Conservation (phyloP, 2,888 invertebrate genomes). For the Microplitis manilae region DNA sequence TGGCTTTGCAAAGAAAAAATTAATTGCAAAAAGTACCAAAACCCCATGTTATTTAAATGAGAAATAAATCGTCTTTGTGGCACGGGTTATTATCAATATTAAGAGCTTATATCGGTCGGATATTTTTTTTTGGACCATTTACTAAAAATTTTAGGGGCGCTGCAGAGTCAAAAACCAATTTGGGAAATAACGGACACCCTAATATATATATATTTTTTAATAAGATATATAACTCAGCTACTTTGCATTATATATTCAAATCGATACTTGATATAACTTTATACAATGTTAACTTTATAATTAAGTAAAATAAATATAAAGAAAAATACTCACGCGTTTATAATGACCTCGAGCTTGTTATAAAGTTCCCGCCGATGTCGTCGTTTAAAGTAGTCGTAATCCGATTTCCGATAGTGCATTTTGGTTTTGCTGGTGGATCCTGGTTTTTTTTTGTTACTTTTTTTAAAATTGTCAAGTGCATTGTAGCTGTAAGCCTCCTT, state of each 20-base stretch:
- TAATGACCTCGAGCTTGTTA: slow-evolving; percentile 78
- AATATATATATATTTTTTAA: background rate
- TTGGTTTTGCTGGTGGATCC: background rate
- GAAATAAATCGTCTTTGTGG: too few species aligned
- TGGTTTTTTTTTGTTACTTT: slow-evolving; percentile 41
- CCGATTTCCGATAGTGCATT: slow-evolving; percentile 52
- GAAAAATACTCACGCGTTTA: slow-evolving; percentile 77
- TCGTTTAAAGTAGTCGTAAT: slow-evolving; percentile 73
- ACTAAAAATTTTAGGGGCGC: too few species aligned
- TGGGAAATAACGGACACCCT: too few species aligned
- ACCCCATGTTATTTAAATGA: too few species aligned
- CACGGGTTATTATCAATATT: too few species aligned
- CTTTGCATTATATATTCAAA: background rate
- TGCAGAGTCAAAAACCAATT: too few species aligned
- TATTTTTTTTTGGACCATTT: too few species aligned
- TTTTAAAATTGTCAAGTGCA: slow-evolving; percentile 47
- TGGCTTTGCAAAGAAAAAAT: too few species aligned
- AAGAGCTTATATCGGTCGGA: too few species aligned
- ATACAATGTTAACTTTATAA: background rate
- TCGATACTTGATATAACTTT: background rate
- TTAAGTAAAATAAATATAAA: background rate
- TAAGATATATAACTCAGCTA: background rate
- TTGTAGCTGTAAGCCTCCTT: slow-evolving; percentile 33
- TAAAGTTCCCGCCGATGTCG: slow-evolving; percentile 80
- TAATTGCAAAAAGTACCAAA: too few species aligned